These are phyloP conservation scores for Drosophila tsacasi DNA, from an alignment of 1,140 invertebrate species.

Conservation along the genomic window DNA sequence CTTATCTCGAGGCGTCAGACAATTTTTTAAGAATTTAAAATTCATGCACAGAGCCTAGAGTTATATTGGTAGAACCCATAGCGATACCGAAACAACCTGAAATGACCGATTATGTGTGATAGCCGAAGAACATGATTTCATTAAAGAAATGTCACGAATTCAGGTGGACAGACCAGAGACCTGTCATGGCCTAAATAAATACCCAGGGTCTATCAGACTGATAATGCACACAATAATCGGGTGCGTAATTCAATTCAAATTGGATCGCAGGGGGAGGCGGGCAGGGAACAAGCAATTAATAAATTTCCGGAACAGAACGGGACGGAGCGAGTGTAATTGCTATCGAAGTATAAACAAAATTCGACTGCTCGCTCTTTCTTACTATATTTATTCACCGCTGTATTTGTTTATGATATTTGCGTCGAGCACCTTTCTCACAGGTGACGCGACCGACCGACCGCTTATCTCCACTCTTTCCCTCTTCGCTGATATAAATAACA, in stretches of 20 bases:
- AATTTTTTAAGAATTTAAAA: constrained; percentile 30
- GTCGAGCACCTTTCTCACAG: constrained; percentile 41
- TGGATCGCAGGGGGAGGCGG: constrained; percentile 11
- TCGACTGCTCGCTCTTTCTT: constrained; percentile 3
- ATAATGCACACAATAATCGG: constrained; percentile 54
- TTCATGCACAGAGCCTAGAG: not conserved
- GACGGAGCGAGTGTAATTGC: constrained; percentile 44
- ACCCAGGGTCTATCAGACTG: constrained; percentile 16
- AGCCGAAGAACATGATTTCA: constrained; percentile 19
- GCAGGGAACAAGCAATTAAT: constrained; percentile 47
- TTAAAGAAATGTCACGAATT: not conserved
- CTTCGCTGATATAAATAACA: constrained; percentile 50
- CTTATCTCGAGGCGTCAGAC: constrained; percentile 19
- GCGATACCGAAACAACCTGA: not conserved
- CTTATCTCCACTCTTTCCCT: constrained; percentile 32
- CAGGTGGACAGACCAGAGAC: constrained; percentile 23
- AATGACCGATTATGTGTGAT: constrained; percentile 43
- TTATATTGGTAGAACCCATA: not conserved
- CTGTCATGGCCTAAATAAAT: constrained; percentile 54
- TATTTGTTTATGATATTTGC: constrained; percentile 55
- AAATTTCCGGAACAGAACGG: constrained; percentile 39
- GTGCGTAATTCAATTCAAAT: constrained; percentile 56
- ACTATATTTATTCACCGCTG: constrained; percentile 10
- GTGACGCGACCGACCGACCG: constrained; percentile 16
- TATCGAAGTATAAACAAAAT: constrained; percentile 54